Evolutionary conservation across 2,113 vertebrate species (phyloP), one percentile per base, ranked within the genome.

Genomic region (Megaceryle torquata): DNA sequence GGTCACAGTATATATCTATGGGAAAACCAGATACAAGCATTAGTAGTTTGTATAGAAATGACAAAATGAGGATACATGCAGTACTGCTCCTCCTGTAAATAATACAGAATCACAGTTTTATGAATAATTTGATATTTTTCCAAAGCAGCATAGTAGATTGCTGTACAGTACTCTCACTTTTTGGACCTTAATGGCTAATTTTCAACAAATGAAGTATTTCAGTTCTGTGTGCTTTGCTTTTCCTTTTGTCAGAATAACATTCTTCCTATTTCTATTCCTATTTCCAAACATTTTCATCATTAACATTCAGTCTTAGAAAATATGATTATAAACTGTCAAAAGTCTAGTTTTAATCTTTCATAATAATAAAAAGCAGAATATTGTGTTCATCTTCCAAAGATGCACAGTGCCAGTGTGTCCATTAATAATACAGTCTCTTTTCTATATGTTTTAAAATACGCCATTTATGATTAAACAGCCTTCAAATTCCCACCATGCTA

Each of bases 1-100:
- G 1, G 18, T 4, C 0, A 1, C 19, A 46, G 5, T 13, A 33
- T 41, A 82, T 24, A 13, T 6, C 33, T 13, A 11, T n/a, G 12
- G 22, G 12, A 91, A 64, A 82, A 89, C 3, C 19, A 80, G 20
- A 44, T 31, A 53, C 17, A 65, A 72, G 16, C 31, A 61, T 48
- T 68, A 44, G 18, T 46, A 15, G 56, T 71, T 44, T 54, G 18
- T 4, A n/a, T 72, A 69, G 20, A 85, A 94, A 72, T 85, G 15
- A 13, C 46, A 50, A 44, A 74, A 57, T 2, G 14, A 57, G 13
- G 4, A 54, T 28, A 51, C 21, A 31, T 15, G 18, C 69, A 77
- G 37, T 72, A 53, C 12, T 90, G 9, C 2, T 68, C 3, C 19
- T 69, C 19, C 33, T 39, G 11, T 41, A 78, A 75, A 21, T 41